phyloP scores from a whole-genome alignment of 1,140 invertebrate species.

The Drosophila repletoides region DNA sequence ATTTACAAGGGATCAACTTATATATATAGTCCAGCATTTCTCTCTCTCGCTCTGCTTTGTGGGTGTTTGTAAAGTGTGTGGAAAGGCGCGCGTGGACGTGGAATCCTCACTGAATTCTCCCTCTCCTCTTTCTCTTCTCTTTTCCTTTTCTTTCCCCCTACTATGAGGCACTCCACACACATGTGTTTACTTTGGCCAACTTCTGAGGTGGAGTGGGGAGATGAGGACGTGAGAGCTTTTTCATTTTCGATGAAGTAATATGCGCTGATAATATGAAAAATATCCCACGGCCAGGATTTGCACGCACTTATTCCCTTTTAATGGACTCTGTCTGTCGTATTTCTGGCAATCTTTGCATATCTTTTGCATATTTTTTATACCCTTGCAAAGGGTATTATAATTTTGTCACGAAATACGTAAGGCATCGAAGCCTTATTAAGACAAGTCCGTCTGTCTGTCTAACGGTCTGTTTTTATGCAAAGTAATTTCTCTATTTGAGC shows the following conservation, averaged over 20 bases:
- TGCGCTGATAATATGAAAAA: constrained; percentile 77
- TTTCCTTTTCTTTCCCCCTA: not conserved
- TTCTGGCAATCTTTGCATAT: constrained; percentile 37
- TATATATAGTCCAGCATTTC: constrained; percentile 47
- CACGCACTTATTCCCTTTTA: constrained; percentile 80
- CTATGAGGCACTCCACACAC: constrained; percentile 30
- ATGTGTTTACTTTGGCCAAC: constrained; percentile 65
- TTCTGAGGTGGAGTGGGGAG: constrained; percentile 2
- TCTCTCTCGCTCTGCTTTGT: not conserved
- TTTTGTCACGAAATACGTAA: no score
- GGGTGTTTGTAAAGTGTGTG: constrained; percentile 38
- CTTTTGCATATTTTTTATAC: constrained; percentile 5
- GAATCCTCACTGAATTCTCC: constrained; percentile 28
- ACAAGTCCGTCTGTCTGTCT: no score
- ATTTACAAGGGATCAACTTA: constrained; percentile 74
- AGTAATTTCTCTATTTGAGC: no score
- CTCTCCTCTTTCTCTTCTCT: constrained; percentile 15
- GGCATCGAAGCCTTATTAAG: no score
- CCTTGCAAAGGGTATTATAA: not conserved
- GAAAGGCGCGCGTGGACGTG: constrained; percentile 55
- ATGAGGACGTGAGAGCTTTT: constrained; percentile 30
- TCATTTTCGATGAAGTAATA: constrained; percentile 77
- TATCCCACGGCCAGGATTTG: constrained; percentile 70
- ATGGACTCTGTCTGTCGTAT: constrained; percentile 56
- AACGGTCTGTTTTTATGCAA: no score